These are phyloP conservation scores for Erethizon dorsatum DNA, from an alignment of 2,797 vertebrate genomes.

Conservation along the genomic window DNA sequence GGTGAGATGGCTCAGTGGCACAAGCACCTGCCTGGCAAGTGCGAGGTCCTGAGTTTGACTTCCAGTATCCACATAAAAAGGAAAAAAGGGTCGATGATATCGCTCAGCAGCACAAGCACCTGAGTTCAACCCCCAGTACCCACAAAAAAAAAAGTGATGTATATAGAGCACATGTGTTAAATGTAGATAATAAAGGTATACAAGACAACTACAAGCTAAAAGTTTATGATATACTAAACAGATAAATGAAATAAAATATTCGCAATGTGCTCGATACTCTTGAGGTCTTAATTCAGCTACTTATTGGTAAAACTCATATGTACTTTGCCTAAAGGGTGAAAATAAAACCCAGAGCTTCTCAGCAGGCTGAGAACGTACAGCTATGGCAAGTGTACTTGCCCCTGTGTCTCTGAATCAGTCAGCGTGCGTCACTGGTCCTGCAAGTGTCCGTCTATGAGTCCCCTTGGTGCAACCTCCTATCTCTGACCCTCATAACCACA, in stretches of 20 bases:
- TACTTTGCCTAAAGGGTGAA: not conserved
- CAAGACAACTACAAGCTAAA: not conserved
- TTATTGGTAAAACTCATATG: not conserved
- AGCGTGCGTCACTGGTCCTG: not conserved
- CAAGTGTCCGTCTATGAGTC: not conserved
- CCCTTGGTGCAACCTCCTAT: not conserved
- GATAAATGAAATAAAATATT: not conserved
- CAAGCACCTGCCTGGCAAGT: too few relatives aligned
- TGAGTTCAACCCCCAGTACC: too few relatives aligned
- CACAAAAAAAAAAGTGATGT: too few relatives aligned
- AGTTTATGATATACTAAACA: not conserved
- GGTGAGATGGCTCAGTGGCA: too few relatives aligned
- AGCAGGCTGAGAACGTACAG: not conserved
- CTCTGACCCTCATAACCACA: not conserved
- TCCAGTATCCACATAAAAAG: too few relatives aligned
- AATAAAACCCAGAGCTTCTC: conserved; percentile 1
- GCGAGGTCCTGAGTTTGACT: too few relatives aligned
- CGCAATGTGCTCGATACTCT: not conserved
- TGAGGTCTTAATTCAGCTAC: conserved; percentile 40
- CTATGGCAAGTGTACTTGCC: too few relatives aligned
- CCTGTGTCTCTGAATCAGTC: not conserved
- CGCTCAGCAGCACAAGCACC: too few relatives aligned
- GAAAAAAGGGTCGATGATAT: too few relatives aligned
- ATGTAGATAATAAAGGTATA: not conserved
- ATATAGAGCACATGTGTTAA: not conserved